These are phyloP conservation scores for Amazona finschi DNA, from an alignment of 2,797 vertebrate genomes.

Conservation along the genomic window DNA sequence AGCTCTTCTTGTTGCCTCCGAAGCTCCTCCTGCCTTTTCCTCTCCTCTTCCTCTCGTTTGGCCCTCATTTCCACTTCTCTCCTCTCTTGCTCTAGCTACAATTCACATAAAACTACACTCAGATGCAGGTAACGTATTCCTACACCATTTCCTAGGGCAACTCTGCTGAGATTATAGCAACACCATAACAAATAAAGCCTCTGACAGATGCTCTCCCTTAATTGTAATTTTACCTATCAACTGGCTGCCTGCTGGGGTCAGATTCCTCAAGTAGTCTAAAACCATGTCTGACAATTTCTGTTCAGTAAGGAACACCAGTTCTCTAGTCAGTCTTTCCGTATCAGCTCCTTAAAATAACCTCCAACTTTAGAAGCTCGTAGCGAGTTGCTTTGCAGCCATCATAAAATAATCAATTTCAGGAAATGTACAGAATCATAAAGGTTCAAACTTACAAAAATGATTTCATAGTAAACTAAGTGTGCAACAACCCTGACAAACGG, in stretches of 20 bases:
- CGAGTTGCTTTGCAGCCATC: not conserved
- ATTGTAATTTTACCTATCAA: not conserved
- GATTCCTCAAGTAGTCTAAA: not conserved
- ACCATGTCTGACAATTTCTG: not conserved
- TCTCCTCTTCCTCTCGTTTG: slow-evolving; percentile 93
- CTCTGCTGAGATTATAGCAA: slow-evolving; percentile 10
- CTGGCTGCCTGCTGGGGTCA: slow-evolving; percentile 12
- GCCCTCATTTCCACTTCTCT: slow-evolving; percentile 92
- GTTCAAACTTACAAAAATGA: not conserved
- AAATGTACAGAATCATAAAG: not conserved
- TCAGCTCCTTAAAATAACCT: slow-evolving; percentile 10
- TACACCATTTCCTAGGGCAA: slow-evolving; percentile 40
- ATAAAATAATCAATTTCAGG: not conserved
- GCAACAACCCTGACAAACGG: not conserved
- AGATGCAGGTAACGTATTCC: slow-evolving; percentile 60
- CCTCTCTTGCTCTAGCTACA: slow-evolving; percentile 91
- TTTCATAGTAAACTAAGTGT: not conserved
- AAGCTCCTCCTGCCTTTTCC: slow-evolving; percentile 89
- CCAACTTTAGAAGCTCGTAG: not conserved
- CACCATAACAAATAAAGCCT: slow-evolving; percentile 13
- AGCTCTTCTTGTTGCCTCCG: slow-evolving; percentile 89
- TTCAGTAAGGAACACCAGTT: not conserved
- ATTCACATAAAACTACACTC: slow-evolving; percentile 58
- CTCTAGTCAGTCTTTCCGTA: not conserved
- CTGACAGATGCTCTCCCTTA: slow-evolving; percentile 4